phyloP scores from a whole-genome alignment of 2,888 invertebrate species.

The Agriopis aurantiaria region DNA sequence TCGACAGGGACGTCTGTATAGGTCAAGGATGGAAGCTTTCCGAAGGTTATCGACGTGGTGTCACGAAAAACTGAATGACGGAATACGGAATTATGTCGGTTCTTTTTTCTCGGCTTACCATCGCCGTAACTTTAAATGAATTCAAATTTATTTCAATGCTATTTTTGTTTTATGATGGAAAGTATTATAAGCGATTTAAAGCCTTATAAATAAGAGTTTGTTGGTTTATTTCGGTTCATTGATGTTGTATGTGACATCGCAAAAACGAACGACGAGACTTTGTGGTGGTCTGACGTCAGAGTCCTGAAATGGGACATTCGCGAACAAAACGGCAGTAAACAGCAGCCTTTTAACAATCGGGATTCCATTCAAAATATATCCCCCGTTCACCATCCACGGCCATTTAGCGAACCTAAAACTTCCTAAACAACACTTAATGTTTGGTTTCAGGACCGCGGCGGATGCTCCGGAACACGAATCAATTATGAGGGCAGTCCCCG shows the following conservation, averaged over 20 bases:
- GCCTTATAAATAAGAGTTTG: background rate
- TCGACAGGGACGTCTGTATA: slow-evolving; percentile 13
- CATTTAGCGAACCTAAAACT: slow-evolving; percentile 43
- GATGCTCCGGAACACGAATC: slow-evolving; percentile 58
- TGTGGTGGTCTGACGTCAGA: slow-evolving; percentile 2
- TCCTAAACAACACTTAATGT: slow-evolving; percentile 47
- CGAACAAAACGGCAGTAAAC: slow-evolving; percentile 19
- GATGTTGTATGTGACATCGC: background rate
- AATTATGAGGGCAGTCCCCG: slow-evolving; percentile 67
- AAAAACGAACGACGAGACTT: background rate
- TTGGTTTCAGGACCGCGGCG: slow-evolving; percentile 57
- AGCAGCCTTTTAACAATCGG: slow-evolving; percentile 23
- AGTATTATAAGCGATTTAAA: background rate
- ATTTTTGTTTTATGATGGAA: background rate
- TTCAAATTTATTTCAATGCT: background rate
- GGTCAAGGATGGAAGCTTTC: slow-evolving; percentile 30
- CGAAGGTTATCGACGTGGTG: slow-evolving; percentile 21
- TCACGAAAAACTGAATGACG: slow-evolving; percentile 20
- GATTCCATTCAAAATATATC: slow-evolving; percentile 21
- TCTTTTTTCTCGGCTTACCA: background rate
- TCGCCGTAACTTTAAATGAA: background rate
- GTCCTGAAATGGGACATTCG: background rate
- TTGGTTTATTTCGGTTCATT: background rate
- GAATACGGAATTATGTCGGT: background rate
- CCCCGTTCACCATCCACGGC: slow-evolving; percentile 31